Evolutionary conservation across 2,113 vertebrate genomes (phyloP).

Genomic region (Pterocles orientalis): DNA sequence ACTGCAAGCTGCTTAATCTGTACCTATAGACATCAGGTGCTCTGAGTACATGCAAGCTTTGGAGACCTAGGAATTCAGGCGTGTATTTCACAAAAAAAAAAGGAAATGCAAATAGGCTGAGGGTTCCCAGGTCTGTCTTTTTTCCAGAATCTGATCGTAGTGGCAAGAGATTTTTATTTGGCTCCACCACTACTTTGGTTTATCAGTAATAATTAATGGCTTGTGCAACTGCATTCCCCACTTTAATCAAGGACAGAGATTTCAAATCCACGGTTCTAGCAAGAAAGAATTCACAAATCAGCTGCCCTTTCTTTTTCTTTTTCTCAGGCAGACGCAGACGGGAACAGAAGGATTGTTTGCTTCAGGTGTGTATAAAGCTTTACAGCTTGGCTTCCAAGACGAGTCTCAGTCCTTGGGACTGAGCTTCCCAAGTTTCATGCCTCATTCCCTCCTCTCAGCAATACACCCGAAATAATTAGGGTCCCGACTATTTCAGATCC

Average conservation of each 20-base stretch:
- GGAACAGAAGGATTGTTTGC: background rate
- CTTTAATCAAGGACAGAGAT: background rate
- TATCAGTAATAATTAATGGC: conserved; percentile 54
- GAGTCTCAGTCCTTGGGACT: background rate
- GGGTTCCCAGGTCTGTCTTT: background rate
- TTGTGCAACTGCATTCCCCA: conserved; percentile 26
- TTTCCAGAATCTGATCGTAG: background rate
- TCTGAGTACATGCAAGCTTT: accelerated
- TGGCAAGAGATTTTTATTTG: conserved; percentile 23
- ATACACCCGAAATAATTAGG: background rate
- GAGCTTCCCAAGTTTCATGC: background rate
- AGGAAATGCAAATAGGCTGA: background rate
- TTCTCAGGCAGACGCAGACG: background rate
- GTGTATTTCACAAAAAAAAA: background rate
- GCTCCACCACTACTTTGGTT: background rate
- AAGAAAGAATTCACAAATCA: background rate
- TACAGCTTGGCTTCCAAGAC: background rate
- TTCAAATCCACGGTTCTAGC: background rate
- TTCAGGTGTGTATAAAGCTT: background rate
- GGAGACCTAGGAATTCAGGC: background rate
- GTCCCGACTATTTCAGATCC: background rate
- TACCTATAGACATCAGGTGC: background rate
- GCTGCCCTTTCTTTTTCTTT: background rate
- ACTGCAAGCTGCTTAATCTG: background rate
- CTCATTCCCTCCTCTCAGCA: background rate